Conservation (phyloP, 2,113 vertebrate genomes). For the Macroglossus sobrinus region DNA sequence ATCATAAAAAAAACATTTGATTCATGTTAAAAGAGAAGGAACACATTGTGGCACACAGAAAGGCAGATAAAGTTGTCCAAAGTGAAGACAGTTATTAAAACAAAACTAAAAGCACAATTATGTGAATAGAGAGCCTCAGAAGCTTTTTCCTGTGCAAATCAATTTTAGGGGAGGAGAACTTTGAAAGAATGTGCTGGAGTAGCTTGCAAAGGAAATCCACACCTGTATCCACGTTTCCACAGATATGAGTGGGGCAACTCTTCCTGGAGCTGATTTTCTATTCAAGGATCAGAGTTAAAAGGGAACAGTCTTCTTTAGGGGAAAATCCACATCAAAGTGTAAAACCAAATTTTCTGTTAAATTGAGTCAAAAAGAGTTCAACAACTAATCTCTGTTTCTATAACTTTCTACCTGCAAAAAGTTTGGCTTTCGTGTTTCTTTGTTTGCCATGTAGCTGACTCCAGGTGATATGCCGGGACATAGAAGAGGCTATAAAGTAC, state of each 20-base stretch:
- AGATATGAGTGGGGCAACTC: background rate
- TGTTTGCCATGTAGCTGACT: background rate
- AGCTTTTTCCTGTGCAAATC: background rate
- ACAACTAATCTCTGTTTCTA: background rate
- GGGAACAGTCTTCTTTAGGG: background rate
- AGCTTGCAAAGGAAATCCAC: background rate
- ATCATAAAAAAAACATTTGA: background rate
- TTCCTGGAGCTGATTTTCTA: background rate
- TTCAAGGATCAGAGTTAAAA: background rate
- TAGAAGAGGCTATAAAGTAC: background rate
- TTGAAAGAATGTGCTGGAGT: background rate
- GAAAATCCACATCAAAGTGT: background rate
- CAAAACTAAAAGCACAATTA: background rate
- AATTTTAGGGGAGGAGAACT: background rate
- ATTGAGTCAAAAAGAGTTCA: background rate
- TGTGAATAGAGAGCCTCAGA: background rate
- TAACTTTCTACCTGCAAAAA: background rate
- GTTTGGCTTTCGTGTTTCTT: background rate
- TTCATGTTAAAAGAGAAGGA: background rate
- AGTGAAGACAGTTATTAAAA: background rate
- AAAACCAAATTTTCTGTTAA: background rate
- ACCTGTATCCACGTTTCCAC: background rate
- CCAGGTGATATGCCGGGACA: fast-evolving
- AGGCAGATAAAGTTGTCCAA: background rate
- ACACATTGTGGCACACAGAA: background rate